Evolutionary conservation across 1,140 invertebrate genomes (phyloP), one percentile per base, ranked within the genome.

Genomic region (Portunus trituberculatus): DNA sequence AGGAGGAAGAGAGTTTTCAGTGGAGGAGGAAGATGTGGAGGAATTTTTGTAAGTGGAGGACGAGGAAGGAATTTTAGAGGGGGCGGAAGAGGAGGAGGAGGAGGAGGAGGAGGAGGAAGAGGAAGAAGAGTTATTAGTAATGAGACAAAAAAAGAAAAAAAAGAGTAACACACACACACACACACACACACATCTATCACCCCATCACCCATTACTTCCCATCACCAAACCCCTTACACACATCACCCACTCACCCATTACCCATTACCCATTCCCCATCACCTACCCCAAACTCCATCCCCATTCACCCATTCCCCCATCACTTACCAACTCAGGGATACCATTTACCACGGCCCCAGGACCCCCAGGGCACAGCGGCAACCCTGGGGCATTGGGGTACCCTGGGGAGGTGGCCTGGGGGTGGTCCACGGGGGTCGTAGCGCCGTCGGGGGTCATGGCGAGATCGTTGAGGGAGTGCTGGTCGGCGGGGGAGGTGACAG

Each of bases 311-410:
- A 52, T 7, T 20, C 8, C 52, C 52, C 52, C 31, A 87, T 0
- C n/a, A 95, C 95, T 93, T 46, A 96, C 96, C 93, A 96, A 45
- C 91, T 96, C 96, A 10, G 59, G 93, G 3, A 96, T 90, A 6
- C 96, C 96, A 94, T 96, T 96, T 28, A 92, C 84, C 10, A 48
- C 31, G 29, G 28, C 48, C 3, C 93, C 48, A 59, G 12, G 12
- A 59, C 52, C 52, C 10, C 67, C 67, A 76, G n/a, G n/a, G n/a
- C 20, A 76, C 67, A 76, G 6, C 20, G 1, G 67, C n/a, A n/a
- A 2, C 39, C 39, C 39, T 39, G 39, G 6, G 6, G 39, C 39
- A 39, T 39, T 39, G 39, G 39, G 39, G 39, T 39, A 39, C 1
- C 20, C n/a, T 1, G 67, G 67, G 6, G 25, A n/a, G 20, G 20